Evolutionary conservation across 1,140 invertebrate species (phyloP).

Genomic region (Elymnias hypermnestra): DNA sequence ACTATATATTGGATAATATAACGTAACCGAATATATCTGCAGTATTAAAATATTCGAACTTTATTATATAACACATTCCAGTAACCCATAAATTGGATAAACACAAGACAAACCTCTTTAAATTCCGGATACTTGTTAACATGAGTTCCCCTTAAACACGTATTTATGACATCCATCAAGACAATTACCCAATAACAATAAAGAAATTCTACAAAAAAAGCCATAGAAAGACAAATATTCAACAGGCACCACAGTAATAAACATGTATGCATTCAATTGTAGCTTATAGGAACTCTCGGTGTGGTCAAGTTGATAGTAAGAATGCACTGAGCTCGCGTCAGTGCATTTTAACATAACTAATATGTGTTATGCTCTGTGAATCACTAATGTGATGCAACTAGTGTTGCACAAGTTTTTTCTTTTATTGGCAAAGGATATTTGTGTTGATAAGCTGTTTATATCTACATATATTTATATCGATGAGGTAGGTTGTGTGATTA

Average conservation of each 20-base stretch:
- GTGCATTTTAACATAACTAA: conserved; percentile 37
- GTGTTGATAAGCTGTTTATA: no score
- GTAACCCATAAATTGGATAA: no score
- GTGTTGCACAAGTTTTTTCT: conserved; percentile 8
- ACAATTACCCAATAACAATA: conserved; percentile 3
- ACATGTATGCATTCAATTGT: conserved; percentile 7
- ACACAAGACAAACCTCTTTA: no score
- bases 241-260: conserved; percentile 6
- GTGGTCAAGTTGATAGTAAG: conserved; percentile 28
- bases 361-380: conserved; percentile 26
- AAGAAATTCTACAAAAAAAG: background rate
- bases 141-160: background rate
- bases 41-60: no score
- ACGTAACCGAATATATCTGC: no score
- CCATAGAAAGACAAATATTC: conserved; percentile 8
- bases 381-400: conserved; percentile 14
- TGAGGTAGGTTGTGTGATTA: no score
- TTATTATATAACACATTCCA: no score
- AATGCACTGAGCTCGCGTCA: conserved; percentile 17
- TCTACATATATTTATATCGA: no score
- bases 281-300: conserved; percentile 21
- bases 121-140: background rate
- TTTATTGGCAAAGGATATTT: no score
- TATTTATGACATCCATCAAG: conserved; percentile 3
- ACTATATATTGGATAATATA: no score